Base-by-base conservation (phyloP, 2,113 vertebrate species). In the Excalfactoria chinensis region DNA sequence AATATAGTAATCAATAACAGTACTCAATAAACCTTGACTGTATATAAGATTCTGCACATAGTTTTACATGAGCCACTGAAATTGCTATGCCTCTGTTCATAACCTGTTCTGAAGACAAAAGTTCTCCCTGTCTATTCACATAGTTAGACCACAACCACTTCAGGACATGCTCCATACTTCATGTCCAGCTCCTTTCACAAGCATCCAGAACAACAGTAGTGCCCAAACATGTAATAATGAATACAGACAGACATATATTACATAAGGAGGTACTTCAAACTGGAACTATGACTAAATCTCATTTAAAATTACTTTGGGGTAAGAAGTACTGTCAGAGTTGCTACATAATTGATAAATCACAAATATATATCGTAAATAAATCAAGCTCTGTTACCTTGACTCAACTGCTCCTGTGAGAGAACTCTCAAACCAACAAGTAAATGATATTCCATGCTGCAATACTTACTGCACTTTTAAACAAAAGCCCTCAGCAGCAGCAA, bases 401-500 rank as follows among this genome's bases (percentile, higher is more conserved):
- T 74, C 30, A 23, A 12, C n/a, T 28, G 34, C 66, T 78, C 22
- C n/a, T 40, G 37, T 32, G 41, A 77, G 35, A 63, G 4, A 77
- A 22, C 19, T 44, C 7, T 8, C 13, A 44, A 56, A 83, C 68
- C 17, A 74, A 63, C 1, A 68, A 37, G 17, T 63, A 92, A 87
- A 84, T 15, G 23, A 12, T 48, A 78, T 89, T 95, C 82, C 28
- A 66, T 32, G 19, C n/a, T 93, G 35, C 51, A 76, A 22, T 43
- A 79, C 41, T 71, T 72, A 49, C 21, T 68, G 66, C 26, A 66
- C 12, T 63, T 95, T 86, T 69, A 88, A 91, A 77, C 28, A 93
- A 56, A 81, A 91, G 41, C 76, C 17, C 60, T 73, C 35, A 94
- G 59, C 48, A 91, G n/a, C 10, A 94, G 55, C 44, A 90, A 92